These are phyloP conservation scores for Hypothenemus hampei DNA, from an alignment of 1,140 invertebrate genomes.

Conservation along the genomic window DNA sequence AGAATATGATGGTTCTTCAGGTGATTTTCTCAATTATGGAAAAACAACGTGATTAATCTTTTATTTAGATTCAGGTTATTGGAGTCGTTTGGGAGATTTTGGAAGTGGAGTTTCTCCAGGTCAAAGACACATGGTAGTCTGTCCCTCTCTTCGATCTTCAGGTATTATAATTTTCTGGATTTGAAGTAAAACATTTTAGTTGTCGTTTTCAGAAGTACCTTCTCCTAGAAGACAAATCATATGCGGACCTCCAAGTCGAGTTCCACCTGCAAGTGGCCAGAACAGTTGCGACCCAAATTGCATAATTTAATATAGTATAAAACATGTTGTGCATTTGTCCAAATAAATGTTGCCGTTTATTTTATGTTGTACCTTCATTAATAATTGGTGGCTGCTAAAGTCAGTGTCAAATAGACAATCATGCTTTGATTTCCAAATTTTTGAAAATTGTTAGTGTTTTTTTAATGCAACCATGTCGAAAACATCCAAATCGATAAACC, in stretches of 20 bases:
- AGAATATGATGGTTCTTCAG: too few relatives aligned
- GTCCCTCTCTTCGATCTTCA: not conserved
- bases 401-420: too few relatives aligned
- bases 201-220: not conserved
- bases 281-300: too few relatives aligned
- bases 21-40: too few relatives aligned
- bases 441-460: too few relatives aligned
- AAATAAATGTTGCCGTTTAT: too few relatives aligned
- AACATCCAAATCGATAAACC: constrained; percentile 1
- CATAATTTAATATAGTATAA: too few relatives aligned
- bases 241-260: not conserved
- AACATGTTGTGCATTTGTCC: too few relatives aligned
- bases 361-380: too few relatives aligned
- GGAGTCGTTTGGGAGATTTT: not conserved
- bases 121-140: not conserved
- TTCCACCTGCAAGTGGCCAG: too few relatives aligned
- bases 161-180: not conserved
- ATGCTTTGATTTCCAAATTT: too few relatives aligned
- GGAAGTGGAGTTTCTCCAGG: not conserved
- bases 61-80: not conserved
- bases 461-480: not conserved
- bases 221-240: not conserved
- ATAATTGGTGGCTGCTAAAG: too few relatives aligned
- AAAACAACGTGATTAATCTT: not conserved
- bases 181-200: not conserved